phyloP scores from a whole-genome alignment of 1,140 invertebrate genomes.

The Neodiprion virginianus region DNA sequence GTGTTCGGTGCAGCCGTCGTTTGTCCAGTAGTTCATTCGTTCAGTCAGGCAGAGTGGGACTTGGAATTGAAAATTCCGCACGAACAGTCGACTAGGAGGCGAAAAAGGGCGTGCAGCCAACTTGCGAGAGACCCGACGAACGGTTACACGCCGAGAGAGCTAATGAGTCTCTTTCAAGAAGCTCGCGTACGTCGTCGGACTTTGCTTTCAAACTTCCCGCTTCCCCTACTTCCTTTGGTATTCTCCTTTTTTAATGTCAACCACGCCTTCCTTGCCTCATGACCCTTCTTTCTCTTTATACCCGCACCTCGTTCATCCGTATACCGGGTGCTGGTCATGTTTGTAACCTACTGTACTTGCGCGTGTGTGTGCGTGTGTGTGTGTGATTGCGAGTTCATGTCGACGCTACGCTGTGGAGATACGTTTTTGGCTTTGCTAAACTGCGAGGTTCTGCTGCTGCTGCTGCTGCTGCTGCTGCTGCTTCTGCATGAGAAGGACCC shows the following conservation, averaged over 20 bases:
- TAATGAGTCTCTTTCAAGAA: neutral
- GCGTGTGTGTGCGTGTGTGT: too few relatives aligned
- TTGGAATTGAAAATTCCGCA: too few relatives aligned
- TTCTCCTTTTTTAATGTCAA: neutral
- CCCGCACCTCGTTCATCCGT: too few relatives aligned
- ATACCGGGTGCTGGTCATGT: too few relatives aligned
- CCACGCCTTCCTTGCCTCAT: neutral
- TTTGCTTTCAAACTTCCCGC: neutral
- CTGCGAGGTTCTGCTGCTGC: neutral
- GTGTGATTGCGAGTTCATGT: too few relatives aligned
- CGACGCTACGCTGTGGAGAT: neutral
- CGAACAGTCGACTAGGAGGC: too few relatives aligned
- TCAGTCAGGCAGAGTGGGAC: too few relatives aligned
- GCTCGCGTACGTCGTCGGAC: neutral
- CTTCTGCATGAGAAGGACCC: neutral
- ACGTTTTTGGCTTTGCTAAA: neutral
- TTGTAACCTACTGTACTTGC: too few relatives aligned
- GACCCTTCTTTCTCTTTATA: too few relatives aligned
- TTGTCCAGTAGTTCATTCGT: too few relatives aligned
- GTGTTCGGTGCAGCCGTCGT: too few relatives aligned
- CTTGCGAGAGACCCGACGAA: neutral
- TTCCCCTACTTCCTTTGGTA: neutral
- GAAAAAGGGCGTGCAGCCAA: neutral
- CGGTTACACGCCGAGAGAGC: neutral
- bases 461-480: too few relatives aligned